These are phyloP conservation scores for Eumacrocentrus americanus DNA, from an alignment of 2,888 invertebrate species.

Conservation along the genomic window DNA sequence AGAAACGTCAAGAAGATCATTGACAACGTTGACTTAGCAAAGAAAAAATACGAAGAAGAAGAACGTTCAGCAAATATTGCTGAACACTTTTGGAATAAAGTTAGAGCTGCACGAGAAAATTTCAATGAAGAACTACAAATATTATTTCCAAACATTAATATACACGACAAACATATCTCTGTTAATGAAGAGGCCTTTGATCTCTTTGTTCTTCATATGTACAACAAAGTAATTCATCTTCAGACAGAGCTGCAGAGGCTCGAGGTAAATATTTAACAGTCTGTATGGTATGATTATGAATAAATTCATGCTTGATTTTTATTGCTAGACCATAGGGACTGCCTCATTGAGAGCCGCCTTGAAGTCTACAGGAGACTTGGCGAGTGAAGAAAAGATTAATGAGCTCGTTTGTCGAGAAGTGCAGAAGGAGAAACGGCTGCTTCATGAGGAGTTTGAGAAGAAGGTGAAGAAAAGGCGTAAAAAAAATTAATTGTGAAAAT, in stretches of 20 bases:
- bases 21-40: constrained; percentile 68
- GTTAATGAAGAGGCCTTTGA: constrained; percentile 74
- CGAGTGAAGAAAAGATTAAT: constrained; percentile 69
- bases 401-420: constrained; percentile 65
- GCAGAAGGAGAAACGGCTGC: constrained; percentile 70
- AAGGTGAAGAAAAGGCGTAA: constrained; percentile 63
- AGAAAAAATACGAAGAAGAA: constrained; percentile 67
- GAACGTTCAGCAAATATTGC: constrained; percentile 68
- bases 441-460: constrained; percentile 74
- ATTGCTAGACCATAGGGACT: constrained; percentile 66
- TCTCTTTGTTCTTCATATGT: constrained; percentile 79
- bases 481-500: not conserved
- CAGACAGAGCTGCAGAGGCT: constrained; percentile 78
- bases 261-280: constrained; percentile 63
- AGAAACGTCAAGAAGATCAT: constrained; percentile 59
- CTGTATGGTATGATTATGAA: too few species aligned
- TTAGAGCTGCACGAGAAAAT: constrained; percentile 68
- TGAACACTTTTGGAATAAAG: constrained; percentile 84
- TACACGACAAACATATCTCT: constrained; percentile 70
- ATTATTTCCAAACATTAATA: constrained; percentile 75
- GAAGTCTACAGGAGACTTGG: constrained; percentile 68
- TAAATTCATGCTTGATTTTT: too few species aligned
- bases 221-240: constrained; percentile 75
- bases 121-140: constrained; percentile 72
- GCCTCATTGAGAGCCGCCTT: constrained; percentile 70